Conservation (phyloP, 2,888 invertebrate species). For the Geophilus truncorum region DNA sequence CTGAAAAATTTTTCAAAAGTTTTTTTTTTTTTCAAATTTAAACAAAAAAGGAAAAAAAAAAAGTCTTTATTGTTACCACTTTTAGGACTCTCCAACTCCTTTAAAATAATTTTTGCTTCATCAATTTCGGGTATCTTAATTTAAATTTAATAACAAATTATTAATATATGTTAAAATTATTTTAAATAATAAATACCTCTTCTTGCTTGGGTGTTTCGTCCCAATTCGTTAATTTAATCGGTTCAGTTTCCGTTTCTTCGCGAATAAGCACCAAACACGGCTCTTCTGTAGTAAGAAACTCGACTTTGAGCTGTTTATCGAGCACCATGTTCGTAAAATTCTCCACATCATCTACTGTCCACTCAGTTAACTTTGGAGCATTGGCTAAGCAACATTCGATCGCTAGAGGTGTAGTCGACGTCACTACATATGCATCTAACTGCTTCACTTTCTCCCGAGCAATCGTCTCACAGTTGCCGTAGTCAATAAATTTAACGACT, state of each 20-base stretch:
- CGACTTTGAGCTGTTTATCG: slow-evolving; percentile 28
- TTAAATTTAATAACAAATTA: no score
- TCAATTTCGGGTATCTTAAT: no score
- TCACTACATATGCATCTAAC: slow-evolving; percentile 41
- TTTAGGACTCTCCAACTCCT: no score
- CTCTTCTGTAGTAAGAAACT: neutral
- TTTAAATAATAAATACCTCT: no score
- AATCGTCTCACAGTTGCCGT: slow-evolving; percentile 44
- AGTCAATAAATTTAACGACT: slow-evolving; percentile 45
- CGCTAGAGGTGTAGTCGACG: slow-evolving; percentile 41
- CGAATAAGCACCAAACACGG: neutral
- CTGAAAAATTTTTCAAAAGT: neutral
- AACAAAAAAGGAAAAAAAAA: neutral
- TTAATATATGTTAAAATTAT: no score
- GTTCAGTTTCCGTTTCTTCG: neutral
- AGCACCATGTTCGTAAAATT: slow-evolving; percentile 35
- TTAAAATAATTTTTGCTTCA: no score
- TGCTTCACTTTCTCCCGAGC: slow-evolving; percentile 39
- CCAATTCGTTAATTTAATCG: neutral
- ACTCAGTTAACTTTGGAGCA: neutral
- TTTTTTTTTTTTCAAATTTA: neutral
- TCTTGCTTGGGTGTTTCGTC: neutral
- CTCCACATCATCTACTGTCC: slow-evolving; percentile 2
- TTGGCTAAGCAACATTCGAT: slow-evolving; percentile 40
- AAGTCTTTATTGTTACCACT: no score